Percentiles rank a stretch among this genome's conserved stretches.
Conservation (phyloP, 1,140 invertebrate species). For the Diachasmimorpha longicaudata region DNA sequence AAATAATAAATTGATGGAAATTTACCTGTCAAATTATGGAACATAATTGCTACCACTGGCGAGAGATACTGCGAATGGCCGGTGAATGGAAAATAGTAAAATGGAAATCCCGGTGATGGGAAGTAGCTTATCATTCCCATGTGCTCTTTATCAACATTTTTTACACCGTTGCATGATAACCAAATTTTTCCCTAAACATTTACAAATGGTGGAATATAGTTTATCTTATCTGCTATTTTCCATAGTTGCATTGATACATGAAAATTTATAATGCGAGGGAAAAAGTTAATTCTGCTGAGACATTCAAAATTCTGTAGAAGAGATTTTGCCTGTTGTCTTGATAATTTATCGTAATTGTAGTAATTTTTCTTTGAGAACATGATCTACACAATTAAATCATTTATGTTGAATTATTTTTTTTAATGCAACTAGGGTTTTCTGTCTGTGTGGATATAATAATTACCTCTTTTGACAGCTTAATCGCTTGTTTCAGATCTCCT, state of each 20-base stretch:
- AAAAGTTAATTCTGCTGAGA: too few relatives aligned
- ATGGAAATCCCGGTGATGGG: conserved; percentile 74
- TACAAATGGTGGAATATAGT: neutral
- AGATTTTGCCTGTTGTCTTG: too few relatives aligned
- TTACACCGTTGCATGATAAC: conserved; percentile 80
- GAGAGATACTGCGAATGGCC: conserved; percentile 79
- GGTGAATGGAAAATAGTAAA: conserved; percentile 81
- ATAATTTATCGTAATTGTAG: too few relatives aligned
- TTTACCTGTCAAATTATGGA: conserved; percentile 71
- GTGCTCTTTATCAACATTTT: conserved; percentile 77
- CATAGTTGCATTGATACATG: too few relatives aligned
- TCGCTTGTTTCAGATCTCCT: conserved; percentile 64
- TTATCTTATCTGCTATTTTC: too few relatives aligned
- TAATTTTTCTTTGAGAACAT: too few relatives aligned
- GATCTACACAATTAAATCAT: too few relatives aligned
- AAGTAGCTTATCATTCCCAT: conserved; percentile 73
- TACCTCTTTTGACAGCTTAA: conserved; percentile 53
- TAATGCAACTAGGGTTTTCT: too few relatives aligned
- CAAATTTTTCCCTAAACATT: conserved; percentile 66
- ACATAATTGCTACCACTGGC: conserved; percentile 83
- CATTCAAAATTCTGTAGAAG: too few relatives aligned
- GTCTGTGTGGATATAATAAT: neutral
- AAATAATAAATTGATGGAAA: neutral
- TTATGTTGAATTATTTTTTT: too few relatives aligned
- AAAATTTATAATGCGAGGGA: too few relatives aligned